Evolutionary conservation across 2,888 invertebrate genomes (phyloP).

Genomic region (Eupsilia transversa): DNA sequence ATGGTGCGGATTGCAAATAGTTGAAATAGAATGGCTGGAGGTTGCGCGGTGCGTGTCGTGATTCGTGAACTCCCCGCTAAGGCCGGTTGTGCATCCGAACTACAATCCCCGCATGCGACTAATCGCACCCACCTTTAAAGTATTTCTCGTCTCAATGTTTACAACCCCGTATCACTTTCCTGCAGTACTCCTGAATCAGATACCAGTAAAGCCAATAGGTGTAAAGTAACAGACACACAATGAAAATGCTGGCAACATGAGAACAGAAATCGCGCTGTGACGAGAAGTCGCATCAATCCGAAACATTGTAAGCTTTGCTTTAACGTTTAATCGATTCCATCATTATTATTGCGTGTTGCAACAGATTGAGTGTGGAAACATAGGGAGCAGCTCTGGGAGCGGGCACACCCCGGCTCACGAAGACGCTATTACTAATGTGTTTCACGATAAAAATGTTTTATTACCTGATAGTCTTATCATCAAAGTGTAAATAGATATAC

Average conservation of each 20-base stretch:
- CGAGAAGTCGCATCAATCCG: constrained; percentile 34
- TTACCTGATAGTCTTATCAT: constrained; percentile 25
- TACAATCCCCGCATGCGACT: constrained; percentile 10
- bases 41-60: constrained; percentile 44
- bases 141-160: constrained; percentile 1
- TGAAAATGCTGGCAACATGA: constrained; percentile 24
- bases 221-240: constrained; percentile 45
- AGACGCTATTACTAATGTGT: neutral
- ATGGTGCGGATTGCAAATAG: constrained; percentile 42
- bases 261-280: constrained; percentile 33
- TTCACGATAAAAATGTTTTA: constrained; percentile 18
- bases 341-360: constrained; percentile 62
- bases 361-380: constrained; percentile 45
- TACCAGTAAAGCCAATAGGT: neutral
- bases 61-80: constrained; percentile 37
- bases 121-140: constrained; percentile 22
- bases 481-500: constrained; percentile 36
- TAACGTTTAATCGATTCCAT: constrained; percentile 65
- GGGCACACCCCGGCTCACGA: neutral
- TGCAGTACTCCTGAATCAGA: neutral
- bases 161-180: neutral
- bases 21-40: constrained; percentile 50
- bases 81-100: constrained; percentile 9
- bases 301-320: constrained; percentile 50
- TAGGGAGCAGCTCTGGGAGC: neutral